Conservation (phyloP, 2,797 vertebrate species). For the Acipenser transmontanus region DNA sequence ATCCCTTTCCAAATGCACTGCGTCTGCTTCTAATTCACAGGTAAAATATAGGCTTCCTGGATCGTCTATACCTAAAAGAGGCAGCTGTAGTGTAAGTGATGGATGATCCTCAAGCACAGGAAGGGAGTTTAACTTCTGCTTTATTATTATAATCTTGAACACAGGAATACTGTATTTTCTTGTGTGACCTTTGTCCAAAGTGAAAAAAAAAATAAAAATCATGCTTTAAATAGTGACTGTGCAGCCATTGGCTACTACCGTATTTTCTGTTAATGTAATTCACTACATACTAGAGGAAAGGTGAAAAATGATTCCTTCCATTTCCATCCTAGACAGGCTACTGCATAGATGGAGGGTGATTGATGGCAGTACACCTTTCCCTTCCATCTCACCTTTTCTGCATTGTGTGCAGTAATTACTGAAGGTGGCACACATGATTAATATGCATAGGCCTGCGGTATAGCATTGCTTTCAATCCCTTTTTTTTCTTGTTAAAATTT, state of each 20-base stretch:
- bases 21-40: not conserved
- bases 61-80: not conserved
- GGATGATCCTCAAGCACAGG: not conserved
- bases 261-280: not conserved
- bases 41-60: not conserved
- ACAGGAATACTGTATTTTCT: no score
- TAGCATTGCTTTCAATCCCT: slow-evolving; percentile 44
- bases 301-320: slow-evolving; percentile 37
- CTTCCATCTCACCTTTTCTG: slow-evolving; percentile 30
- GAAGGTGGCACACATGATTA: slow-evolving; percentile 39
- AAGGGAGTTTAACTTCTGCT: no score
- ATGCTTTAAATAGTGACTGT: no score
- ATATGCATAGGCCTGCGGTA: slow-evolving; percentile 48
- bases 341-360: slow-evolving; percentile 6
- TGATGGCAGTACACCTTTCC: slow-evolving; percentile 1
- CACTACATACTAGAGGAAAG: not conserved
- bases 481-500: slow-evolving; percentile 56
- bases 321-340: slow-evolving; percentile 38
- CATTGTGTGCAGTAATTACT: slow-evolving; percentile 1
- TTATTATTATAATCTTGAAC: no score
- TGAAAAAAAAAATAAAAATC: no score
- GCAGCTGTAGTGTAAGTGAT: not conserved
- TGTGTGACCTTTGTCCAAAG: no score
- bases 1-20: not conserved
- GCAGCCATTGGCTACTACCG: no score